Base-by-base conservation (phyloP, 2,888 invertebrate genomes). In the Auanema freiburgensis region DNA sequence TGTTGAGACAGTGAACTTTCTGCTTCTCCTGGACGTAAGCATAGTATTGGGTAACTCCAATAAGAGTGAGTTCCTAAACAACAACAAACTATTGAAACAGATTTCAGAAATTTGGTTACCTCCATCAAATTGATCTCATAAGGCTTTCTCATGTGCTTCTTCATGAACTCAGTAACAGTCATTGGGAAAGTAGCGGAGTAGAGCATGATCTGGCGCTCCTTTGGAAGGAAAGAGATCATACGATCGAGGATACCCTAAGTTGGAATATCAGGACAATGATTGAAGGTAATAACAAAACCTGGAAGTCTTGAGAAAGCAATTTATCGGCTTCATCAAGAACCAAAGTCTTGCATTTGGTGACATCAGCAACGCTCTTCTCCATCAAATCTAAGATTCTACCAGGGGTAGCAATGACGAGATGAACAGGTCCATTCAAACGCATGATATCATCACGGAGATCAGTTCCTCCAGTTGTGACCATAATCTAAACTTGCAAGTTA, bases 91-190 rank as follows among this genome's bases (percentile, higher is more conserved):
- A 46, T 21, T 46, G 21, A 10, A 21, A 18, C 16, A 24, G 11
- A n/a, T 21, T 16, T 57, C 49, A 46, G 41, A n/a, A 16, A n/a
- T 14, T 12, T 25, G 40, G 46, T n/a, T 18, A 64, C 64, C 85
- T 98, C 98, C 98, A 98, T 99, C 84, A 98, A 89, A 87, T 98
- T 98, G 83, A 98, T 97, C 88, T 98, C 97, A 85, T 97, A 96
- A n/a, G 97, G 96, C 68, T 85, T 85, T 84, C 90, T 89, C 86
- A 97, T 89, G 86, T 98, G 94, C 87, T 95, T 96, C 85, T 92
- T 91, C 95, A 97, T 97, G 86, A 98, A 98, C 85, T 94, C 91
- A 87, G 96, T 94, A 50, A 98, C 97, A 80, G 96, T 96, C 76
- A 95, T 88, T 70, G 98, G 98, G 88, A 98, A 98, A 83, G 98